Evolutionary conservation across 2,888 invertebrate genomes (phyloP).

Genomic region (Protophormia terraenovae): DNA sequence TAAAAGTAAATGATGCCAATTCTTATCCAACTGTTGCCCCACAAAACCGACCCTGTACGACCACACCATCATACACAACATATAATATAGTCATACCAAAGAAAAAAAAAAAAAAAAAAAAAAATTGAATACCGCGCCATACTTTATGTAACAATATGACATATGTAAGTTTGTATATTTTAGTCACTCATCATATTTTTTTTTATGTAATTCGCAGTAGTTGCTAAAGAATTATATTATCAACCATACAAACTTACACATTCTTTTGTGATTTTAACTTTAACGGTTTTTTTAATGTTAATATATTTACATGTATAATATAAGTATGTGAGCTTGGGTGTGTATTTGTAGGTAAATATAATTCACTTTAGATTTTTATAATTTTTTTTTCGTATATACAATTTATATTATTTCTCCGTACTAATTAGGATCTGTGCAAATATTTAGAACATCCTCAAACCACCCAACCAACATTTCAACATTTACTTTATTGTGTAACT

Average conservation of each 20-base stretch:
- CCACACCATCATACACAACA: background rate
- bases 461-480: no score
- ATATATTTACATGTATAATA: slow-evolving; percentile 4
- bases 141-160: slow-evolving; percentile 19
- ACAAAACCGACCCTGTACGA: slow-evolving; percentile 9
- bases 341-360: slow-evolving; percentile 2
- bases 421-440: slow-evolving; percentile 60
- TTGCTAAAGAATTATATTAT: background rate
- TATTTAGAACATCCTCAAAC: slow-evolving; percentile 41
- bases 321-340: background rate
- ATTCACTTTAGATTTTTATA: slow-evolving; percentile 14
- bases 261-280: slow-evolving; percentile 29
- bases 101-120: no score
- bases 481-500: no score
- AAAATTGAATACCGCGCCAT: background rate
- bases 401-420: slow-evolving; percentile 34
- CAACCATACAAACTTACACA: background rate
- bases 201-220: slow-evolving; percentile 7
- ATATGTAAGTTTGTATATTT: no score
- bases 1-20: slow-evolving; percentile 41
- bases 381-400: background rate
- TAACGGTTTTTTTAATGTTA: background rate
- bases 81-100: background rate
- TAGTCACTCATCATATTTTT: background rate
- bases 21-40: slow-evolving; percentile 43